Base-by-base conservation (phyloP, 2,888 invertebrate genomes). In the Meiosimyza platycephala region DNA sequence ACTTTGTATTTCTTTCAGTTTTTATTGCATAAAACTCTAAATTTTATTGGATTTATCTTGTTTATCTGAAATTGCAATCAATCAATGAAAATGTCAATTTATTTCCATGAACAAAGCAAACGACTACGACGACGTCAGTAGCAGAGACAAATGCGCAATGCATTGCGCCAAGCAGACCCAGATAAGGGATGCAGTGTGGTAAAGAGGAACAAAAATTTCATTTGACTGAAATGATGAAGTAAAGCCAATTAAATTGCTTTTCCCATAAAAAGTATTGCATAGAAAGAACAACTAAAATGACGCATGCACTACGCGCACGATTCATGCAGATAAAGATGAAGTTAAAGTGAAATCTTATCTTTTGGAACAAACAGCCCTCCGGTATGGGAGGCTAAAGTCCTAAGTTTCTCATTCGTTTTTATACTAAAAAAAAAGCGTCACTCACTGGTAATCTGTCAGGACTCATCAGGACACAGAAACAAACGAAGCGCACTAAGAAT, bases 401-500 rank as follows among this genome's bases (percentile, higher is more conserved):
- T 40, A 33, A 51, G 15, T 28, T 18, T n/a, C 12, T 50, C 50
- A 33, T 65, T 48, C 52, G 33, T 28, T 28, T 22, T 33, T 51
- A 51, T 65, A n/a, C 15, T 33, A 51, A 22, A 13, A 9, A n/a
- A 11, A 15, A 18, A 40, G 16, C 7, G 33, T 51, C 40, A 52
- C 65, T 40, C 55, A 28, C 48, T 68, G 48, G 83, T 81, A 82
- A 83, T 83, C 81, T 83, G 80, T 81, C 77, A 77, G 81, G 80
- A 83, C 81, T 83, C 82, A 83, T 82, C 83, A 79, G 80, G 76
- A 78, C 77, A 76, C 79, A 80, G 79, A 80, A 81, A 79, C 82
- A 82, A 82, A 81, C 83, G 82, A 83, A 83, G 83, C 83, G 83
- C 81, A 81, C 81, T 83, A 81, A 83, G 74, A 81, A 76, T 80